A percentile compares a stretch with the other conserved stretches of the same genome.
Evolutionary conservation across 2,113 vertebrate genomes (phyloP).

Genomic region (Rhabdomys dilectus): DNA sequence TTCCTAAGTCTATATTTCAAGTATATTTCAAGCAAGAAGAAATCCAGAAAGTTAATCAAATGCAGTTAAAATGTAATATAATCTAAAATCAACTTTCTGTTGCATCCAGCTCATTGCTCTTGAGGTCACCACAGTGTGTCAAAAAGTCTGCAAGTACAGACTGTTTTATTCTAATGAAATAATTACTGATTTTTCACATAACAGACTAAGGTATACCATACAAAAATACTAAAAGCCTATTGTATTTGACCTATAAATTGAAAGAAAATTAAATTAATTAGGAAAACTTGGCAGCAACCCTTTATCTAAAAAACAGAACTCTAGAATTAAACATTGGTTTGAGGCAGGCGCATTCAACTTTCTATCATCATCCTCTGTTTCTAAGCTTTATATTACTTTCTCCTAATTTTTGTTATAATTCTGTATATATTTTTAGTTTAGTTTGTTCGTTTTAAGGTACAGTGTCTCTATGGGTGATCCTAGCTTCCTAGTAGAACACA

Average conservation of each 20-base stretch:
- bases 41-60: neutral
- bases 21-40: neutral
- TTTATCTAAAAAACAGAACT: neutral
- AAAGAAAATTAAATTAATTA: neutral
- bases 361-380: neutral
- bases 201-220: neutral
- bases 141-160: neutral
- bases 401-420: neutral
- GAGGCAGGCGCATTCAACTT: neutral
- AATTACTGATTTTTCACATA: neutral
- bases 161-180: neutral
- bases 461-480: no score
- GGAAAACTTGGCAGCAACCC: accelerated
- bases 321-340: neutral
- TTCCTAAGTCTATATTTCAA: constrained; percentile 7
- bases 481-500: neutral
- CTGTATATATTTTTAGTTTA: neutral
- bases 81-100: neutral
- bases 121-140: neutral
- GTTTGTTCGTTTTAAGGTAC: neutral
- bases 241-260: neutral
- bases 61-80: neutral
- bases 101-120: neutral
- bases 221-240: neutral
- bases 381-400: neutral